Base-by-base conservation (phyloP, 2,888 invertebrate genomes). In the Lasioglossum marginatum region DNA sequence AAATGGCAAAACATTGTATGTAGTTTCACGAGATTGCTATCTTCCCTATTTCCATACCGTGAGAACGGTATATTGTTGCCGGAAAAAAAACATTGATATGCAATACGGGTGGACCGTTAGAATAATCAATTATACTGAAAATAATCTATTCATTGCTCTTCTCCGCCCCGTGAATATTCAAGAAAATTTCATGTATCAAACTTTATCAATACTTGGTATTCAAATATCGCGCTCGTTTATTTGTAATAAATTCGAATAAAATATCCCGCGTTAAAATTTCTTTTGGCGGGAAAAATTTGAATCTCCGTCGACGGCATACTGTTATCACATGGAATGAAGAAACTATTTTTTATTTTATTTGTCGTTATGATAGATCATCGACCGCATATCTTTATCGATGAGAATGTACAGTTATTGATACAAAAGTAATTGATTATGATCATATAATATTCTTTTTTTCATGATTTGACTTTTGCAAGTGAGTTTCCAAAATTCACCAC, bases 61-160 rank as follows among this genome's bases (percentile, higher is more conserved):
- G n/a, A 14, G 19, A 70, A 71, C 45, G 31, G 5, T 77, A n/a
- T 16, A 34, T 57, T n/a, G 6, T 68, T n/a, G 4, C 16, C 70
- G 19, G 4, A n/a, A 23, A 68, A 73, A 45, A 16, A 74, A 31
- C 16, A 2, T n/a, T 43, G 34, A 4, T 40, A 27, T 34, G 73
- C 43, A 43, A 43, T 83, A 77, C 73, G 80, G 80, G 83, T 57
- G 27, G 57, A 77, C 80, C 80, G 83, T 80, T 83, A 80, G 48
- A 31, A 43, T 34, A 78, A 45, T n/a, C 14, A 57, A 27, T 16
- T 16, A 10, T 37, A 34, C 31, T 19, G 14, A 57, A 78, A 57
- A 31, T 45, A 72, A 43, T 43, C 45, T 66, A 34, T 19, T 66
- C 31, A 23, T 34, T n/a, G 12, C n/a, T 57, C 66, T 66, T 16